Base-by-base conservation (phyloP, 1,140 invertebrate genomes). In the Periplaneta americana region DNA sequence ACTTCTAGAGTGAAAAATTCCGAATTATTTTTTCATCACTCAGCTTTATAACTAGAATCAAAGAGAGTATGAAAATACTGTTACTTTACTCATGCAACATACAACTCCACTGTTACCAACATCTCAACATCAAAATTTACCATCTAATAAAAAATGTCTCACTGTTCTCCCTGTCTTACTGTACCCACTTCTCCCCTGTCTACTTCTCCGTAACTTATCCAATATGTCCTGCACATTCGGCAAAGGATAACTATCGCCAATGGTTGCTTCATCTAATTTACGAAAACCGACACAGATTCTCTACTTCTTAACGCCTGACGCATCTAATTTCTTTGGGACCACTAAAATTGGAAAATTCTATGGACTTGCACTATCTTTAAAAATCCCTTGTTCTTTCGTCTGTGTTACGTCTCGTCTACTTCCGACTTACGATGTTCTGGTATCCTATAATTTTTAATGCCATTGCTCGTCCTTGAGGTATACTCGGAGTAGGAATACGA, bases 201-300 rank as follows among this genome's bases (percentile, higher is more conserved):
- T n/a, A n/a, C n/a, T n/a, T n/a, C n/a, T n/a, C 36, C 18, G 78
- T 6, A 31, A 39, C 3, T 35, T 83, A 85, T 1, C 80, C 82
- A n/a, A 90, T 57, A 82, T 83, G 28, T 88, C 85, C 36, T 87
- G 86, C 5, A 89, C 88, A 10, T 85, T 82, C 3, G 89, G 88
- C 4, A 91, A 80, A 9, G 89, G 90, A 84, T 37, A 81, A 2
- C 13, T 34, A 33, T 81, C 22, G 11, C 32, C 31, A 3, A 74
- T 15, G 15, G 18, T 76, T 2, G 77, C 79, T 39, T 36, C 37
- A 33, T 75, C 78, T 2, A 32, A 13, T 13, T 32, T 34, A 6
- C 75, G 17, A 35, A 22, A 33, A 77, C 33, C 75, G 13, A 77
- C 32, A 17, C 33, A 22, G 4, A 77, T 34, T 17, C 75, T 17